These are phyloP conservation scores for Danaus chrysippus DNA, from an alignment of 2,888 invertebrate genomes.

Conservation along the genomic window DNA sequence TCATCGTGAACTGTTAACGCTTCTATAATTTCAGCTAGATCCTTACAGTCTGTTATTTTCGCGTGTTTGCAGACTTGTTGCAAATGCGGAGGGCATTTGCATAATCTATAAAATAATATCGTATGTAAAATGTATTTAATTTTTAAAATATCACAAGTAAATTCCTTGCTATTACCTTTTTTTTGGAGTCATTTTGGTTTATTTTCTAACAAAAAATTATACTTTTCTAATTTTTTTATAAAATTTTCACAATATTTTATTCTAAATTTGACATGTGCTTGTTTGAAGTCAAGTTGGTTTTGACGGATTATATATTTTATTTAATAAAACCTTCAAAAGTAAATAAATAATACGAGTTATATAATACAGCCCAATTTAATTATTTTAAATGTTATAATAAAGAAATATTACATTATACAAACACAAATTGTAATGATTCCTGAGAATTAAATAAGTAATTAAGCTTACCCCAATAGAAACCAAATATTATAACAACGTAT, in stretches of 20 bases:
- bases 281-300: conserved; percentile 7
- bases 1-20: conserved; percentile 53
- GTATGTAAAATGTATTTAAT: background rate
- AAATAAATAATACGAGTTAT: background rate
- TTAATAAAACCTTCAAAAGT: background rate
- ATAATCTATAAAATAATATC: conserved; percentile 42
- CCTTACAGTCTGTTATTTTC: conserved; percentile 47
- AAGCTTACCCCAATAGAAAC: too few species aligned
- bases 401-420: background rate
- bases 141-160: background rate
- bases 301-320: conserved; percentile 1
- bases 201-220: background rate
- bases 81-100: conserved; percentile 50
- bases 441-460: too few species aligned
- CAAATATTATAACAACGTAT: too few species aligned
- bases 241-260: background rate
- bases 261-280: background rate
- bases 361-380: too few species aligned
- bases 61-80: conserved; percentile 41
- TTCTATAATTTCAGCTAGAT: conserved; percentile 58
- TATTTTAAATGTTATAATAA: too few species aligned
- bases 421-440: too few species aligned
- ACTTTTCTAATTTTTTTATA: background rate
- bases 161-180: background rate
- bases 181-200: background rate